Base-by-base conservation (phyloP, 2,113 vertebrate species). In the Aix galericulata region DNA sequence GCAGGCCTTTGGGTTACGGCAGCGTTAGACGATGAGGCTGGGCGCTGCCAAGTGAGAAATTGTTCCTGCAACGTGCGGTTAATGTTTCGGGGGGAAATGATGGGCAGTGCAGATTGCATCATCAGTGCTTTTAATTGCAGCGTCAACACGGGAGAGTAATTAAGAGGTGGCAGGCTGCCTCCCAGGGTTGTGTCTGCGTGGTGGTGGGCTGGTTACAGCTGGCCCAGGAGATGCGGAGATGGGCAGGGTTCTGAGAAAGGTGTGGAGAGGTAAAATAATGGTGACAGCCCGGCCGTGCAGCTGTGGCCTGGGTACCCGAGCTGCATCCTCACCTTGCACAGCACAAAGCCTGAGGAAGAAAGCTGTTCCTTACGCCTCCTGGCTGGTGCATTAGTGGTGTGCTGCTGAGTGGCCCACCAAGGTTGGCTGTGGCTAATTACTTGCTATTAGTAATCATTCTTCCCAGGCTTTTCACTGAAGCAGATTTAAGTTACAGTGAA, bases 101-200 rank as follows among this genome's bases (percentile, higher is more conserved):
- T 60, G 74, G 53, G 69, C 48, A 32, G 38, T 13, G 34, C 11
- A 36, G 86, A 4, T 96, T 93, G 83, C 94, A 91, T 95, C 94
- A 88, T 78, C 68, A 23, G 56, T 86, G 63, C 81, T 92, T 94
- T 94, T 91, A 86, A 93, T 92, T 83, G 88, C 69, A 29, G 4
- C 10, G 26, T 38, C 68, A 75, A 32, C 17, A 32, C 38, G 32
- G 64, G 56, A 81, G 74, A 82, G 60, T 64, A 81, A 91, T 78
- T 58, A 48, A 52, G 69, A 83, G 20, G 60, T 83, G 86, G 21
- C 46, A 86, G 69, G 48, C 59, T 53, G 31, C 38, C 32, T 94
- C 46, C 46, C 0, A 0, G 23, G 56, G 63, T 63, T 63, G n/a
- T 77, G 44, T 0, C 0, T 50, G 9, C 69, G 63, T 27, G 67